A percentile compares a stretch with the other conserved stretches of the same genome.
Conservation (phyloP, 2,888 invertebrate genomes). For the Dione juno region DNA sequence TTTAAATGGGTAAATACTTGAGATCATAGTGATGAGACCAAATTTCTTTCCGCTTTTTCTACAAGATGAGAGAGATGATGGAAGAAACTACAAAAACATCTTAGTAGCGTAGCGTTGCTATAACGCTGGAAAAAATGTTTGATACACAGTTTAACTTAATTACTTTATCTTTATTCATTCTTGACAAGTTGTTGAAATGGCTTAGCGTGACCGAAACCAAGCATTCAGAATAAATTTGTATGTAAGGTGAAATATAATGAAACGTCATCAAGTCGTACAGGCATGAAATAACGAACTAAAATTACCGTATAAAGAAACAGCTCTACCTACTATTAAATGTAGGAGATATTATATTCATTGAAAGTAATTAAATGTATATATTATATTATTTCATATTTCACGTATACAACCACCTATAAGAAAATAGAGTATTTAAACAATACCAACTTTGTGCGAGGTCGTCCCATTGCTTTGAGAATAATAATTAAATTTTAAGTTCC, state of each 20-base stretch:
- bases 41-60: too few relatives aligned
- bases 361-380: too few relatives aligned
- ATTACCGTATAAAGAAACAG: background rate
- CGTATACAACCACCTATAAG: too few relatives aligned
- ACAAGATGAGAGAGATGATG: too few relatives aligned
- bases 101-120: too few relatives aligned
- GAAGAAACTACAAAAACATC: too few relatives aligned
- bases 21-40: too few relatives aligned
- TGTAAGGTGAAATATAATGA: slow-evolving; percentile 28
- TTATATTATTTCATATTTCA: too few relatives aligned
- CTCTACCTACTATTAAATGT: background rate
- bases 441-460: background rate
- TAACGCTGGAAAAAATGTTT: too few relatives aligned
- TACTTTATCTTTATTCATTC: slow-evolving; percentile 35
- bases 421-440: background rate
- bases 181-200: slow-evolving; percentile 22
- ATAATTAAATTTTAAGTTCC: slow-evolving; percentile 10
- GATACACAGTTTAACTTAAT: slow-evolving; percentile 22
- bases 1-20: too few relatives aligned
- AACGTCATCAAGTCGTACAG: slow-evolving; percentile 18
- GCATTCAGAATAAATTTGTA: slow-evolving; percentile 36
- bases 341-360: too few relatives aligned
- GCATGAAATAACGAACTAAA: background rate
- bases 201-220: slow-evolving; percentile 36
- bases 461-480: background rate